Evolutionary conservation across 2,797 vertebrate genomes (phyloP).

Genomic region (Morelia viridis): DNA sequence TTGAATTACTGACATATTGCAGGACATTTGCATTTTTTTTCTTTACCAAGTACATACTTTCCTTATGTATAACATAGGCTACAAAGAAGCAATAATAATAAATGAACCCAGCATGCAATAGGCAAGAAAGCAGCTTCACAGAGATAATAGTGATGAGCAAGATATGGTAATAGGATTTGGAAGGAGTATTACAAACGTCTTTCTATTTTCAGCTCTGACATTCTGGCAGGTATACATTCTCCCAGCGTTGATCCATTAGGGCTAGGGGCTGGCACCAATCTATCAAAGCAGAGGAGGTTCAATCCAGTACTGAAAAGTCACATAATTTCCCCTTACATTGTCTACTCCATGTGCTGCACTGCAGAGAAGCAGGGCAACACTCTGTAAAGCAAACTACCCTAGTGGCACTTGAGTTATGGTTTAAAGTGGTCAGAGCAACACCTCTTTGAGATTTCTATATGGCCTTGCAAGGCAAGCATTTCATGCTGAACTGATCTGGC

Average conservation of each 20-base stretch:
- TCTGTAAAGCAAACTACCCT: neutral
- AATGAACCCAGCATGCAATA: neutral
- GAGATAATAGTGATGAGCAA: neutral
- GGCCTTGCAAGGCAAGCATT: neutral
- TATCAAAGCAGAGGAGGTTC: neutral
- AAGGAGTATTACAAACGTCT: neutral
- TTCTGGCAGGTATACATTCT: neutral
- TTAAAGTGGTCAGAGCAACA: neutral
- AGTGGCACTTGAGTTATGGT: neutral
- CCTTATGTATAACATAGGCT: neutral
- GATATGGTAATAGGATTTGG: neutral
- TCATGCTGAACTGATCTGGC: neutral
- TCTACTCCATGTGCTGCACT: neutral
- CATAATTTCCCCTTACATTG: neutral
- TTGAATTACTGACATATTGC: neutral
- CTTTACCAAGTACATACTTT: neutral
- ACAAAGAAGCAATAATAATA: neutral
- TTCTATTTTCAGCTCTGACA: neutral
- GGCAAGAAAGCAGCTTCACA: neutral
- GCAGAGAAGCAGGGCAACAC: neutral
- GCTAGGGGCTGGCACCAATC: neutral
- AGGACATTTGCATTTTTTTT: neutral
- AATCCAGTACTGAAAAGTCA: neutral
- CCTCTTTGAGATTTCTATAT: neutral
- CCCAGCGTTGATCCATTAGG: neutral